Evolutionary conservation across 2,797 vertebrate genomes (phyloP), one percentile per base, ranked within the genome.

Genomic region (Squalus acanthias): DNA sequence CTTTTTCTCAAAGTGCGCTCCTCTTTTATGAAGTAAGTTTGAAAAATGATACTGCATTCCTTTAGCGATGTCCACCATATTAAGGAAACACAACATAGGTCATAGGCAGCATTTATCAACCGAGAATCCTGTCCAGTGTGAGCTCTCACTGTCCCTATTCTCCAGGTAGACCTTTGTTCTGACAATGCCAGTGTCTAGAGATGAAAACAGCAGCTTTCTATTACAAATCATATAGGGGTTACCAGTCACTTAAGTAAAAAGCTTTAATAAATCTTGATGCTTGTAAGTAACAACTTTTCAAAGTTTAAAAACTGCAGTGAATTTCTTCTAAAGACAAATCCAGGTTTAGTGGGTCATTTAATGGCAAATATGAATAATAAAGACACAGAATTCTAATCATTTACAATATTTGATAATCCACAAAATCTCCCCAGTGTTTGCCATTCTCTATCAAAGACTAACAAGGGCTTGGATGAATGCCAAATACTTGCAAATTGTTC

Each of bases 391-490:
- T 15, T 17, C 96, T 97, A 97, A 97, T 97, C 97, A 97, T 96
- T 96, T 96, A 85, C 57, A 96, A 96, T 97, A 92, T 97, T 97
- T 97, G 96, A 96, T 96, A 96, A 97, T 96, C 96, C 46, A 96
- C 65, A 65, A 95, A 97, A 92, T 93, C 96, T 2, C 97, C 97
- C 97, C 96, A 97, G 97, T 97, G 29, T 96, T 96, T 97, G 97
- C 69, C 96, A 97, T 96, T 97, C 96, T 96, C 97, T 97, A 97
- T 96, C 96, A 97, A 97, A 97, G 97, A 97, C 96, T 97, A 97
- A 96, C 97, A 96, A 97, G 97, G 97, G n/a, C 96, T 96, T 96
- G 98, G 98, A 97, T n/a, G 39, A 0, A 20, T 88, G 97, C 98
- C 97, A 97, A 97, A 97, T 46, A 96, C 96, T 0, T 9, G 96